Evolutionary conservation across 2,888 invertebrate species (phyloP).

Genomic region (Sminthurinus aureus): DNA sequence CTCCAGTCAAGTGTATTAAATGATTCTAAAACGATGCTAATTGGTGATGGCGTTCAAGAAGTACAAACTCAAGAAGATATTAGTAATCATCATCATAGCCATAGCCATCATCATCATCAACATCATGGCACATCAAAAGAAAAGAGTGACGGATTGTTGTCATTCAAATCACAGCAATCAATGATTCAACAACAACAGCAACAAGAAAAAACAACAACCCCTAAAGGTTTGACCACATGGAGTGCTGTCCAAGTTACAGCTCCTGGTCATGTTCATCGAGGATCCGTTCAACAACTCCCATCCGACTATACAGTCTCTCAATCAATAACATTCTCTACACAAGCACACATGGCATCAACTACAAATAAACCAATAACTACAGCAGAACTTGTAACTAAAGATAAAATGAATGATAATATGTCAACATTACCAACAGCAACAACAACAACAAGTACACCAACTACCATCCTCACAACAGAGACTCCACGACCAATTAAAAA

Average conservation of each 20-base stretch:
- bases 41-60: constrained; percentile 39
- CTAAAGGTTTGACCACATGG: constrained; percentile 59
- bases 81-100: constrained; percentile 28
- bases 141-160: constrained; percentile 18
- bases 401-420: constrained; percentile 37
- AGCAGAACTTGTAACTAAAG: constrained; percentile 47
- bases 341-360: constrained; percentile 19
- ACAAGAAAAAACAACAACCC: constrained; percentile 53
- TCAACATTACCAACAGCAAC: constrained; percentile 24
- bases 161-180: constrained; percentile 20
- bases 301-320: constrained; percentile 54
- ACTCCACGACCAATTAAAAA: constrained; percentile 7
- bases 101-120: constrained; percentile 28
- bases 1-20: constrained; percentile 37
- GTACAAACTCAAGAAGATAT: constrained; percentile 24
- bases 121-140: constrained; percentile 10
- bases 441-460: constrained; percentile 38
- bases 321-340: constrained; percentile 28
- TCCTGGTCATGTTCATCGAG: constrained; percentile 18
- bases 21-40: constrained; percentile 33
- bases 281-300: constrained; percentile 49
- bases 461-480: not conserved
- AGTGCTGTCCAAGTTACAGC: constrained; percentile 48
- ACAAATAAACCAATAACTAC: constrained; percentile 47
- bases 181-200: constrained; percentile 32